phyloP scores from a whole-genome alignment of 2,797 vertebrate species.

The Neosalanx taihuensis region DNA sequence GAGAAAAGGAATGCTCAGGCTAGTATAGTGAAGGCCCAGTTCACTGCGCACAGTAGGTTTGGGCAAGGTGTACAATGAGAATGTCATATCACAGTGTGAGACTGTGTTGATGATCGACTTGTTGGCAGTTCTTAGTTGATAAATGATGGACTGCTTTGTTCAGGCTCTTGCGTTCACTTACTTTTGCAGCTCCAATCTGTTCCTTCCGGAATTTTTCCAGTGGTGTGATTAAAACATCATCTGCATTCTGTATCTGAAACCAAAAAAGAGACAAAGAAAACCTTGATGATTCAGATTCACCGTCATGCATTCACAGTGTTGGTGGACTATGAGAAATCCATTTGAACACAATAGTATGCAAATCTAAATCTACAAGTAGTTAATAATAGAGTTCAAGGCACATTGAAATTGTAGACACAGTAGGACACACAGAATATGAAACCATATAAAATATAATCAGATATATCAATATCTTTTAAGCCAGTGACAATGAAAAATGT shows the following conservation, averaged over 20 bases:
- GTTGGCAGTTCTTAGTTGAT: neutral
- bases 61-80: neutral
- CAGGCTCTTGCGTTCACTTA: constrained; percentile 63
- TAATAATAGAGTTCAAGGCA: constrained; percentile 21
- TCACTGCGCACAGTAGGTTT: neutral
- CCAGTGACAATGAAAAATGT: constrained; percentile 41
- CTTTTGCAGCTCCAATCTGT: constrained; percentile 96
- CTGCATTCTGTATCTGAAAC: constrained; percentile 93
- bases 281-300: neutral
- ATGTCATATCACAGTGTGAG: neutral
- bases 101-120: neutral
- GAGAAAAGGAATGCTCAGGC: neutral
- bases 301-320: neutral
- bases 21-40: neutral
- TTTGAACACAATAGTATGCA: neutral
- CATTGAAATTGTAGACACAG: constrained; percentile 44
- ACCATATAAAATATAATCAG: constrained; percentile 40
- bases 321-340: neutral
- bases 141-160: neutral
- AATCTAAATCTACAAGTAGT: constrained; percentile 12
- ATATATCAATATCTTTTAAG: constrained; percentile 62
- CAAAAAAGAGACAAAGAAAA: constrained; percentile 22
- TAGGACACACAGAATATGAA: constrained; percentile 36
- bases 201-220: constrained; percentile 98
- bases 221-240: constrained; percentile 94